Percentiles rank a stretch among this genome's conserved stretches.
phyloP scores from a whole-genome alignment of 2,113 vertebrate species.

The Tichodroma muraria region DNA sequence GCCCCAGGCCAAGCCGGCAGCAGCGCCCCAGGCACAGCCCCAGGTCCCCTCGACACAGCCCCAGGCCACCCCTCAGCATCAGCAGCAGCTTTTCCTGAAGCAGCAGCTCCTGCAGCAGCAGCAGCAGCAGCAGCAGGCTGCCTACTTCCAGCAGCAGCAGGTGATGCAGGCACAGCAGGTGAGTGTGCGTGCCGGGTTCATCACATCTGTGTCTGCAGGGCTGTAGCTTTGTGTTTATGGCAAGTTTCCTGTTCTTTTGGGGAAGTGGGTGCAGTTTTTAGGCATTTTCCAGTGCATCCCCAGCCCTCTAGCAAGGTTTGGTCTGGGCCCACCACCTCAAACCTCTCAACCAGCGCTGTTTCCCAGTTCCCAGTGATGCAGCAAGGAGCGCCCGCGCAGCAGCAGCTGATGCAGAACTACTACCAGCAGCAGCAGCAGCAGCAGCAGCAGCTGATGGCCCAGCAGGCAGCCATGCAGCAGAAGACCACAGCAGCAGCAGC shows the following conservation, averaged over 20 bases:
- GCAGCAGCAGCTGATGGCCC: slow-evolving; percentile 68
- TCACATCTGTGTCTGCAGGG: not conserved
- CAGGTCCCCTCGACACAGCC: slow-evolving; percentile 58
- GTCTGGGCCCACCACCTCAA: not conserved
- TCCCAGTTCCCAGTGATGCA: slow-evolving; percentile 72
- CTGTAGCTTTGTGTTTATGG: not conserved
- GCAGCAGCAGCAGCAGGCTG: slow-evolving; percentile 40
- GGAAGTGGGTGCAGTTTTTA: not conserved
- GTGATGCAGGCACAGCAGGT: too few relatives aligned
- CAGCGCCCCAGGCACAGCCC: slow-evolving; percentile 17
- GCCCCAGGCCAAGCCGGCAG: slow-evolving; percentile 54
- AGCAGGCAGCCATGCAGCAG: slow-evolving; percentile 70
- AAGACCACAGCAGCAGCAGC: slow-evolving; percentile 35
- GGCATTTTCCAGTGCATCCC: not conserved
- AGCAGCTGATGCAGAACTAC: slow-evolving; percentile 75
- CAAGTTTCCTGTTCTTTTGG: fast-evolving
- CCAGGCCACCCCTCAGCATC: slow-evolving; percentile 83
- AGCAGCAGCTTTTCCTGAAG: slow-evolving; percentile 86
- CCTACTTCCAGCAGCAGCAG: slow-evolving; percentile 56
- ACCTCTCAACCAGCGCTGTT: not conserved
- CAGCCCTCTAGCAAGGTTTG: not conserved
- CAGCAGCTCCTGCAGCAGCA: slow-evolving; percentile 73
- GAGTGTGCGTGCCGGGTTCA: not conserved
- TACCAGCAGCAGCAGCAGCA: slow-evolving; percentile 72
- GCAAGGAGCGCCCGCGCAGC: slow-evolving; percentile 60